Conservation (phyloP, 30 jellyfish, hydroid and myxozoan species). For the Cassiopea andromeda region DNA sequence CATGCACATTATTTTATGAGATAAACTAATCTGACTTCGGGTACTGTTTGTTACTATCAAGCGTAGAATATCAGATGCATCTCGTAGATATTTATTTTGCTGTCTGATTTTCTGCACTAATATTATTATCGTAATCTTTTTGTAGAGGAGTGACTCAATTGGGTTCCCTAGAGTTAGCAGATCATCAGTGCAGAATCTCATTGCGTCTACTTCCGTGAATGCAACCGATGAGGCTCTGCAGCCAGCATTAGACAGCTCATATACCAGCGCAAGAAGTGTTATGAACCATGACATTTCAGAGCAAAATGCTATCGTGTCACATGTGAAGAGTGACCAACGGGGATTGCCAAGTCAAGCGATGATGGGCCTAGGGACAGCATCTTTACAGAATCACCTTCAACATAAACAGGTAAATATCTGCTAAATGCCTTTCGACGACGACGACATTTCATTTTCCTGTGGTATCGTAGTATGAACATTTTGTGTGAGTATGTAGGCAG, state of each 20-base stretch:
- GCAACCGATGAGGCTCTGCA: conserved; percentile 22
- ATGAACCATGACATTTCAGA: conserved; percentile 42
- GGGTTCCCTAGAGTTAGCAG: conserved; percentile 15
- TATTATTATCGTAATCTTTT: not conserved
- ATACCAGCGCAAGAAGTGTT: conserved; percentile 38
- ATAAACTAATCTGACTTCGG: too few relatives aligned
- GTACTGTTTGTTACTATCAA: too few relatives aligned
- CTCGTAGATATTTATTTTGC: not conserved
- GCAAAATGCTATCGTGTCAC: conserved; percentile 11
- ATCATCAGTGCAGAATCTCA: conserved; percentile 30
- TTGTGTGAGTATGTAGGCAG: too few relatives aligned
- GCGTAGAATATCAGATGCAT: too few relatives aligned
- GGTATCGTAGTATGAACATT: too few relatives aligned
- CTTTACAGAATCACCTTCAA: conserved; percentile 28
- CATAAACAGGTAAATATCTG: conserved; percentile 27
- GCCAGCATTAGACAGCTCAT: conserved; percentile 24
- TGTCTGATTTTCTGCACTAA: not conserved
- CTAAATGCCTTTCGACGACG: not conserved
- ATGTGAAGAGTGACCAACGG: conserved; percentile 44
- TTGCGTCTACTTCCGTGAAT: conserved; percentile 25
- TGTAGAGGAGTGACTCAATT: conserved; percentile 38
- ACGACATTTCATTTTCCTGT: too few relatives aligned
- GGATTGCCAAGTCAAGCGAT: conserved; percentile 43
- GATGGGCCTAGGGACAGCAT: conserved; percentile 46
- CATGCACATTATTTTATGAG: too few relatives aligned